These are phyloP conservation scores for Scyliorhinus canicula DNA, from an alignment of 2,797 vertebrate genomes.

Conservation along the genomic window DNA sequence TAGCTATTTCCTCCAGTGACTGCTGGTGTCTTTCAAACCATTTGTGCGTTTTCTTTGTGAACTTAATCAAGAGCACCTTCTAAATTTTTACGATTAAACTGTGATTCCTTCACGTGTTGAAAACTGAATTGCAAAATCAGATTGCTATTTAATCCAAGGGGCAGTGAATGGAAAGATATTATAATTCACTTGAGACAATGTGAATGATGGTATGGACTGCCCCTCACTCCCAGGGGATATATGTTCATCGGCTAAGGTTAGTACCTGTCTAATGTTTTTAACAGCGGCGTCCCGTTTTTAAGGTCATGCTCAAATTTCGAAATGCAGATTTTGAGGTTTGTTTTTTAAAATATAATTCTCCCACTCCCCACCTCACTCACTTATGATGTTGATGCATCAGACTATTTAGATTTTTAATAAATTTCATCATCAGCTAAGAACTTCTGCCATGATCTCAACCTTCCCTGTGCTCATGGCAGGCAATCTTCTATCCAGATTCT, in stretches of 20 bases:
- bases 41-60: neutral
- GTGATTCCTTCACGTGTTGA: neutral
- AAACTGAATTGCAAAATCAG: slow-evolving; percentile 4
- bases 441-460: neutral
- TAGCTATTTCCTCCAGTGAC: neutral
- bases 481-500: neutral
- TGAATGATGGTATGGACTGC: neutral
- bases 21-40: neutral
- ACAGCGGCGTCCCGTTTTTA: neutral
- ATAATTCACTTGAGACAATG: neutral
- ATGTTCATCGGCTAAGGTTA: neutral
- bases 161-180: neutral
- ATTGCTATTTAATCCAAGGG: neutral
- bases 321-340: neutral
- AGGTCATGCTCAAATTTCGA: neutral
- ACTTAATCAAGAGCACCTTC: neutral
- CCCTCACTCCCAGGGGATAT: neutral
- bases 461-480: neutral
- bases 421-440: neutral
- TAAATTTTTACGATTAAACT: neutral
- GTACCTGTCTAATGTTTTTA: neutral
- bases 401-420: neutral
- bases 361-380: neutral
- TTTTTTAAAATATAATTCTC: neutral
- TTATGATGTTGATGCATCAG: neutral